Percentiles rank a stretch among this genome's conserved stretches.
Evolutionary conservation across 2,797 vertebrate genomes (phyloP).

Genomic region (Crenichthys baileyi): DNA sequence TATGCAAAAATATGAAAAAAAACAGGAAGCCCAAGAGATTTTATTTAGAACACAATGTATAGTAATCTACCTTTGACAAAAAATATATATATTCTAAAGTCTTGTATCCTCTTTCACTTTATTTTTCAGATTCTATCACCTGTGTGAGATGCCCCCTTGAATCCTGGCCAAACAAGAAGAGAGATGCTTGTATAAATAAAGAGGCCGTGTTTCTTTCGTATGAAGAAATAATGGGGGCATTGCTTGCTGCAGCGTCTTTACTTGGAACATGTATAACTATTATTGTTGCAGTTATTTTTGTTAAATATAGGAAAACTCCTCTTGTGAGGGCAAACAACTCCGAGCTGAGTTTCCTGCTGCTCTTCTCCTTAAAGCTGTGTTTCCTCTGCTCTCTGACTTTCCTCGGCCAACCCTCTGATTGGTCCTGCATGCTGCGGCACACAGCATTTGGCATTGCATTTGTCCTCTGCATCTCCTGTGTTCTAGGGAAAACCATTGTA

Average conservation of each 20-base stretch:
- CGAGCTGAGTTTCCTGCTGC: slow-evolving; percentile 76
- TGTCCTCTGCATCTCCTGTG: background rate
- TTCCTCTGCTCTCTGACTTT: slow-evolving; percentile 77
- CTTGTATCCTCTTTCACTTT: background rate
- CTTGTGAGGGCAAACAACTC: slow-evolving; percentile 71
- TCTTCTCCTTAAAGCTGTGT: slow-evolving; percentile 75
- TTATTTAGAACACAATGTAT: background rate
- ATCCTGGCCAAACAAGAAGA: slow-evolving; percentile 60
- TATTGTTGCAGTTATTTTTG: background rate
- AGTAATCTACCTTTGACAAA: background rate
- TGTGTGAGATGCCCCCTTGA: slow-evolving; percentile 59
- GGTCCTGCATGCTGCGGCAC: slow-evolving; percentile 1
- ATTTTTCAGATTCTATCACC: slow-evolving; percentile 57
- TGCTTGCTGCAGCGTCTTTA: slow-evolving; percentile 64
- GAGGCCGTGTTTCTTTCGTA: slow-evolving; percentile 63
- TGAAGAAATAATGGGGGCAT: slow-evolving; percentile 69
- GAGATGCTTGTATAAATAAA: slow-evolving; percentile 56
- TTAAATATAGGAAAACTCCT: slow-evolving; percentile 13
- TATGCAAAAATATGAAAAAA: too few species aligned
- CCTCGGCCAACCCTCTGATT: slow-evolving; percentile 58
- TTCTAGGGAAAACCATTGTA: background rate
- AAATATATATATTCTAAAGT: background rate
- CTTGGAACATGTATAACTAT: slow-evolving; percentile 50
- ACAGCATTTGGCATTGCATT: background rate
- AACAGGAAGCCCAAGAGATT: too few species aligned